Evolutionary conservation across 2,113 vertebrate species (phyloP).

Genomic region (Lampris megalopsis): DNA sequence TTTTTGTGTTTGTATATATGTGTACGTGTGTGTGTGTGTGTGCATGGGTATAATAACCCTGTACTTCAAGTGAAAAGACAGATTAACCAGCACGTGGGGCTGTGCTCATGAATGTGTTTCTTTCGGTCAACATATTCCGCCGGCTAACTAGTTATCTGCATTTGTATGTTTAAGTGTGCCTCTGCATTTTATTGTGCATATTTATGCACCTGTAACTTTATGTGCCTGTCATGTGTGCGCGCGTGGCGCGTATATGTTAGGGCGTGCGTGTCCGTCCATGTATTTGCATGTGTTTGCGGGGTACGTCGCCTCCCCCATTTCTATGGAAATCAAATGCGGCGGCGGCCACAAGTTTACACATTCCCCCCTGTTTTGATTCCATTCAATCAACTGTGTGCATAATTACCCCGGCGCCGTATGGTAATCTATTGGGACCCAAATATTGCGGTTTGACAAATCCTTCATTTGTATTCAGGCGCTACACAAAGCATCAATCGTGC

Average conservation of each 20-base stretch:
- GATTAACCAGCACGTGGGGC: background rate
- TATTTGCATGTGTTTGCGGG: constrained; percentile 48
- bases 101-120: constrained; percentile 17
- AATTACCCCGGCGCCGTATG: constrained; percentile 83
- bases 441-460: constrained; percentile 86
- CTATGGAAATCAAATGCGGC: constrained; percentile 80
- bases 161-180: constrained; percentile 33
- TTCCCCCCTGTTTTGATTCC: constrained; percentile 81
- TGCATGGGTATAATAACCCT: background rate
- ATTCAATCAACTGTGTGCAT: constrained; percentile 86
- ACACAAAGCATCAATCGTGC: constrained; percentile 84
- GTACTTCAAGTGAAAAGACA: constrained; percentile 24
- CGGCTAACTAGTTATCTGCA: constrained; percentile 37
- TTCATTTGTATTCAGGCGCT: constrained; percentile 85
- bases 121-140: constrained; percentile 16
- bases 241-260: constrained; percentile 25
- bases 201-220: constrained; percentile 9
- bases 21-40: background rate
- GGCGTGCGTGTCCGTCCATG: constrained; percentile 35
- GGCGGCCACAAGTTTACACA: constrained; percentile 81
- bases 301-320: constrained; percentile 73
- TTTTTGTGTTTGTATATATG: background rate
- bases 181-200: constrained; percentile 24
- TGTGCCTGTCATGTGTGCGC: constrained; percentile 17
- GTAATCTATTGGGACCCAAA: constrained; percentile 85